A percentile compares a stretch with the other conserved stretches of the same genome.
Conservation (phyloP, 2,888 invertebrate species). For the Idaea biselata region DNA sequence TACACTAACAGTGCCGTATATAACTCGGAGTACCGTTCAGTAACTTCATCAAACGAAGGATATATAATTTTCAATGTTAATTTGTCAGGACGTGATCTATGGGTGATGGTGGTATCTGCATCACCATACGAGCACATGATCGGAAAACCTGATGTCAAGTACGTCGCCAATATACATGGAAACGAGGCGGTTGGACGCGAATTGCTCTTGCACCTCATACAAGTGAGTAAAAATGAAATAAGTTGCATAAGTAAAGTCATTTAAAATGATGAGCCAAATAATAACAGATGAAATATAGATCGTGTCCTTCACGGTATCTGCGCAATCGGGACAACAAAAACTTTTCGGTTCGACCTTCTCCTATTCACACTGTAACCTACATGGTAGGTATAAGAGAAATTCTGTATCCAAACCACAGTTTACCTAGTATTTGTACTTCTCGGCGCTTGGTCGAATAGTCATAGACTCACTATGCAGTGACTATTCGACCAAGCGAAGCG, state of each 20-base stretch:
- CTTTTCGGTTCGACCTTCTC: constrained; percentile 2
- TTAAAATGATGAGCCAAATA: background rate
- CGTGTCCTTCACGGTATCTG: background rate
- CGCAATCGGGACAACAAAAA: constrained; percentile 13
- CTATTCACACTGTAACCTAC: constrained; percentile 7
- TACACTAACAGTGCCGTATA: background rate
- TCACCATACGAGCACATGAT: constrained; percentile 95
- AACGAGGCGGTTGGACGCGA: constrained; percentile 98
- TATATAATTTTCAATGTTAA: background rate
- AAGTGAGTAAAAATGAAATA: constrained; percentile 70
- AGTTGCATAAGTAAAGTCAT: background rate
- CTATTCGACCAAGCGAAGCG: too few relatives aligned
- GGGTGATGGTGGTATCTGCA: constrained; percentile 96
- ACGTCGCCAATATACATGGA: constrained; percentile 98
- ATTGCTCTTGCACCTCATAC: constrained; percentile 93
- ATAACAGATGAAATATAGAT: background rate
- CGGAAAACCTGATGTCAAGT: constrained; percentile 98
- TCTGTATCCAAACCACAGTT: too few relatives aligned
- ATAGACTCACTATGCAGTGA: too few relatives aligned
- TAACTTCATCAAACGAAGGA: background rate
- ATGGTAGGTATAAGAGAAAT: background rate
- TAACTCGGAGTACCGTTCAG: constrained; percentile 7
- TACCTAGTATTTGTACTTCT: too few relatives aligned
- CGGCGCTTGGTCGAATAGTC: too few relatives aligned
- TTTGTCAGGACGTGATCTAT: constrained; percentile 89